Percentiles rank a stretch among this genome's conserved stretches.
phyloP scores from a whole-genome alignment of 53 echinoderm and acorn worm genomes.

The Holothuria leucospilota region DNA sequence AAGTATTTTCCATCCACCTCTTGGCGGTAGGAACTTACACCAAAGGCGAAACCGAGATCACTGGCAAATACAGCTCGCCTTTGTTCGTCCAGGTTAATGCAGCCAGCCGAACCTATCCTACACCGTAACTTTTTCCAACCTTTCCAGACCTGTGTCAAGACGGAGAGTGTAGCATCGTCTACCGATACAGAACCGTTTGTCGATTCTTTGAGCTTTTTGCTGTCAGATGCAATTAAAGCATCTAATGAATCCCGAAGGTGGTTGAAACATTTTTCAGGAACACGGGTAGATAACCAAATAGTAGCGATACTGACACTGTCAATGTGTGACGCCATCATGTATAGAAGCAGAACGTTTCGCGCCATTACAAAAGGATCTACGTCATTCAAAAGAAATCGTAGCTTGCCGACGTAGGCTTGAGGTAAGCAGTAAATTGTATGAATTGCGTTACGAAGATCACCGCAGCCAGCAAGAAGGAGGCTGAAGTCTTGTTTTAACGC shows the following conservation, averaged over 20 bases:
- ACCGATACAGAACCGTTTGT: slow-evolving; percentile 3
- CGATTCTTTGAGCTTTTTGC: background rate
- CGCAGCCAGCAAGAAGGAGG: slow-evolving; percentile 12
- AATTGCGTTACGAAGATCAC: slow-evolving; percentile 21
- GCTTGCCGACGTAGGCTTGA: background rate
- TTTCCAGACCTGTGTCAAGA: slow-evolving; percentile 11
- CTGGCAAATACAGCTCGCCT: slow-evolving; percentile 13
- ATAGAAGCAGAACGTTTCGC: slow-evolving; percentile 12
- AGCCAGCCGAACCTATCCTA: background rate
- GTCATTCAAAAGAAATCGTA: slow-evolving; percentile 9
- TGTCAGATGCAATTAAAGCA: background rate
- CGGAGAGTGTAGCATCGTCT: background rate
- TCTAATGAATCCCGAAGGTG: background rate
- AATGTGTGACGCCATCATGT: slow-evolving; percentile 5
- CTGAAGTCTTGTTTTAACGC: background rate
- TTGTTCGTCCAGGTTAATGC: background rate
- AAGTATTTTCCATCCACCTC: background rate
- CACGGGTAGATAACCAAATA: slow-evolving; percentile 15
- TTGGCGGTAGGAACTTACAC: background rate
- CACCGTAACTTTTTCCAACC: slow-evolving; percentile 33
- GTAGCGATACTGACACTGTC: background rate
- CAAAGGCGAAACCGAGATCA: background rate
- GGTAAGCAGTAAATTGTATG: slow-evolving; percentile 17
- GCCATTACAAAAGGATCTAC: slow-evolving; percentile 24
- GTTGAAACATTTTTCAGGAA: background rate